Percentiles rank a stretch among this genome's conserved stretches.
phyloP scores from a whole-genome alignment of 2,797 vertebrate genomes.

The Lepus townsendii region DNA sequence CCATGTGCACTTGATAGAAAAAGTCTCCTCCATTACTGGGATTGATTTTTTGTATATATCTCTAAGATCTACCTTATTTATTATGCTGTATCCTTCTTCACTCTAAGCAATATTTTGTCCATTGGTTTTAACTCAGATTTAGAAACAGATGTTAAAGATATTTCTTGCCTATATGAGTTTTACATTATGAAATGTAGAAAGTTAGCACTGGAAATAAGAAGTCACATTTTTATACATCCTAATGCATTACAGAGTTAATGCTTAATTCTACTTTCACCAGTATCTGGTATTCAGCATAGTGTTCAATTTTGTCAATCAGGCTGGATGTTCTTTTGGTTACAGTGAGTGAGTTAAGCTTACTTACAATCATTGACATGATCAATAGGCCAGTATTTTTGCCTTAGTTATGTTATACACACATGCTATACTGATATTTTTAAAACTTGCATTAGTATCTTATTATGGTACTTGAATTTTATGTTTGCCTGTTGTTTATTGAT shows the following conservation, averaged over 20 bases:
- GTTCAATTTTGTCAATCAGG: background rate
- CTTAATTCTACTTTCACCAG: constrained; percentile 27
- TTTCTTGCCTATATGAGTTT: background rate
- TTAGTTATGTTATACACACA: background rate
- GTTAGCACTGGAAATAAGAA: background rate
- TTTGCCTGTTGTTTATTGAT: background rate
- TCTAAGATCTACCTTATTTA: background rate
- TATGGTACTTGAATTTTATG: background rate
- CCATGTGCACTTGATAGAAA: background rate
- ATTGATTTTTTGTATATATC: background rate
- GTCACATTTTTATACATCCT: background rate
- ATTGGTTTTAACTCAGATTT: background rate
- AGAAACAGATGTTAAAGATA: background rate
- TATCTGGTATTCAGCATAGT: background rate
- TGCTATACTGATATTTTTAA: background rate
- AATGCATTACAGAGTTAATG: background rate
- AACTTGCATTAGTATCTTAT: constrained; percentile 7
- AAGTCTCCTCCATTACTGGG: background rate
- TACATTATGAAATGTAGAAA: background rate
- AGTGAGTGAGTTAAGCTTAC: background rate
- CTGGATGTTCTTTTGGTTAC: background rate
- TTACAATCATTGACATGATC: constrained; percentile 40
- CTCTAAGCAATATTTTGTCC: background rate
- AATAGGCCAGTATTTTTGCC: constrained; percentile 24
- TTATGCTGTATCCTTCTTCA: background rate